Conservation (phyloP, 2,888 invertebrate genomes). For the Fragum whitleyi region DNA sequence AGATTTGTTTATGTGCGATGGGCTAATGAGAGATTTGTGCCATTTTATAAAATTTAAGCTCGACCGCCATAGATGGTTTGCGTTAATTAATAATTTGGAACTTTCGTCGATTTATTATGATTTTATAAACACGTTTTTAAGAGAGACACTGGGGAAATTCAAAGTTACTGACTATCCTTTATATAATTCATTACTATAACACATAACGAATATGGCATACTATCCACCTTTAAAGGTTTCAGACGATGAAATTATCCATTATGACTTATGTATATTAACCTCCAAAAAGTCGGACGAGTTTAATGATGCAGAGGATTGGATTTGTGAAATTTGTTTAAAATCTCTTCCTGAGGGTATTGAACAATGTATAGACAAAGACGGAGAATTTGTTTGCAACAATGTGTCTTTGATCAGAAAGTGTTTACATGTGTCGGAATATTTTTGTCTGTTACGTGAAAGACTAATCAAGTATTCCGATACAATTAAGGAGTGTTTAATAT, state of each 20-base stretch:
- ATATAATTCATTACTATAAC: not conserved
- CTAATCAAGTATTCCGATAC: not conserved
- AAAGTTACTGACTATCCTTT: not conserved
- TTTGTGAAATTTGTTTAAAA: slow-evolving; percentile 5
- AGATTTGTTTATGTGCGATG: slow-evolving; percentile 9
- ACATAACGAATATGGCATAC: too few species aligned
- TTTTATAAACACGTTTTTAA: slow-evolving; percentile 3
- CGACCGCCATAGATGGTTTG: slow-evolving; percentile 7
- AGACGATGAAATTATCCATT: too few species aligned
- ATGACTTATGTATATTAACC: too few species aligned
- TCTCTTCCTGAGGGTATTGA: not conserved
- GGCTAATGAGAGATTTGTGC: slow-evolving; percentile 5
- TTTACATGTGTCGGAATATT: not conserved
- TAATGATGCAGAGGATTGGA: not conserved
- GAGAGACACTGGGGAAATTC: not conserved
- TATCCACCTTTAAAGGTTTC: too few species aligned
- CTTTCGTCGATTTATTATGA: slow-evolving; percentile 9
- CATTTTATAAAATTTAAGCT: slow-evolving; percentile 3
- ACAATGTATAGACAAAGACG: not conserved
- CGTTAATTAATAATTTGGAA: slow-evolving; percentile 2
- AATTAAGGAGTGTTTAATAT: not conserved
- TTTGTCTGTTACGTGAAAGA: slow-evolving; percentile 9
- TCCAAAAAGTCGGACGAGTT: not conserved
- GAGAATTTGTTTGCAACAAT: not conserved
- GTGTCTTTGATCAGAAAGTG: not conserved